Evolutionary conservation across 2,113 vertebrate genomes (phyloP).

Genomic region (Uria lomvia): DNA sequence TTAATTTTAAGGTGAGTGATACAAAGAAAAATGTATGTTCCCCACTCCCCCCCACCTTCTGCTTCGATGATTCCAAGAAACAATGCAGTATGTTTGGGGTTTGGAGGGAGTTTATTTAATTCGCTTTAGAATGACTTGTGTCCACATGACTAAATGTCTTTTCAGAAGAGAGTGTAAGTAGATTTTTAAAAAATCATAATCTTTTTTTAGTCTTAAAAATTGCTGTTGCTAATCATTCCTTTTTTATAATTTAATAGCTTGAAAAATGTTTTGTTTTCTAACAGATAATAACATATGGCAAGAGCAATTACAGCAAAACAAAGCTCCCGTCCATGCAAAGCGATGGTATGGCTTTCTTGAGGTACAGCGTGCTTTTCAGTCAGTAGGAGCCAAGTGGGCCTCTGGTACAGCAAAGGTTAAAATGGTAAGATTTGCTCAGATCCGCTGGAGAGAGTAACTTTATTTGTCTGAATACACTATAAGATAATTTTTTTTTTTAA

Average conservation of each 20-base stretch:
- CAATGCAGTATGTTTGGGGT: not conserved
- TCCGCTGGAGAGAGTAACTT: not conserved
- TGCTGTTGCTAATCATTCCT: not conserved
- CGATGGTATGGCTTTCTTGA: conserved; percentile 93
- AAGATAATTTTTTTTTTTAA: not conserved
- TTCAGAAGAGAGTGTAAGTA: not conserved
- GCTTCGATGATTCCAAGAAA: not conserved
- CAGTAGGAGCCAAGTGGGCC: conserved; percentile 82
- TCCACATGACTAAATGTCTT: not conserved
- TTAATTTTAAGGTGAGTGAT: not conserved
- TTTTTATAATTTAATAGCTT: not conserved
- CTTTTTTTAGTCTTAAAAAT: not conserved
- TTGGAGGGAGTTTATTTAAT: not conserved
- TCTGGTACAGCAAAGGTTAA: conserved; percentile 42
- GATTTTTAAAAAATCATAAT: not conserved
- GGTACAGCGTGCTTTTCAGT: conserved; percentile 79
- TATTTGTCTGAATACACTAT: not conserved
- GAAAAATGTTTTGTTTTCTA: not conserved
- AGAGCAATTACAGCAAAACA: conserved; percentile 68
- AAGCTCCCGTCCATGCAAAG: conserved; percentile 78
- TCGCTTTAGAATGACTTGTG: not conserved
- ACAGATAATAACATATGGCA: conserved; percentile 82
- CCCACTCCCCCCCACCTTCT: not conserved
- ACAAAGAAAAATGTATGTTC: not conserved
- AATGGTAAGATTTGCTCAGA: conserved; percentile 63